A percentile compares a stretch with the other conserved stretches of the same genome.
phyloP scores from a whole-genome alignment of 2,797 vertebrate genomes.

The Takifugu rubripes region DNA sequence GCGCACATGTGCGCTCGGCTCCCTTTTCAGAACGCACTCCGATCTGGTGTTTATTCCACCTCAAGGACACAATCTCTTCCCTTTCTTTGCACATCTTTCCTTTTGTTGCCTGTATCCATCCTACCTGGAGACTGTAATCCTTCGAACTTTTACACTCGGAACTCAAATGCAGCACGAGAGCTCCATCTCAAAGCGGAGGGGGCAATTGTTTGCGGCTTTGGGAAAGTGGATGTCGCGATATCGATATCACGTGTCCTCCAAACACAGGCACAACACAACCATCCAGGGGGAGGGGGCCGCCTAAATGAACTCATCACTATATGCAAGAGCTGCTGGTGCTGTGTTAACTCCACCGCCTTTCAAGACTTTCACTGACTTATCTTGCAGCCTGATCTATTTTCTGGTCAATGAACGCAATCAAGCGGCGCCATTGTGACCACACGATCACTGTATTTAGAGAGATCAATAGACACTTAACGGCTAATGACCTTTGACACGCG shows the following conservation, averaged over 20 bases:
- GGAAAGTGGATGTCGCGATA: background rate
- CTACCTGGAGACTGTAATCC: slow-evolving; percentile 21
- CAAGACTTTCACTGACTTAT: slow-evolving; percentile 18
- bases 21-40: no score
- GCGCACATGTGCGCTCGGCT: no score
- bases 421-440: background rate
- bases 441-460: slow-evolving; percentile 8
- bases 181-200: slow-evolving; percentile 1
- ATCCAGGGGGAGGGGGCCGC: background rate
- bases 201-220: background rate
- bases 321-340: slow-evolving; percentile 6
- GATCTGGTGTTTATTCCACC: slow-evolving; percentile 16
- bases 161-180: background rate
- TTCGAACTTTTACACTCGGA: slow-evolving; percentile 5
- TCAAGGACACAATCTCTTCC: slow-evolving; percentile 27
- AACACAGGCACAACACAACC: background rate
- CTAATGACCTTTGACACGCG: slow-evolving; percentile 24
- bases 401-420: slow-evolving; percentile 17
- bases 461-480: slow-evolving; percentile 37
- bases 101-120: background rate
- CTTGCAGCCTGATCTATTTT: slow-evolving; percentile 8
- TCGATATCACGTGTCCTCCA: background rate
- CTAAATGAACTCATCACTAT: slow-evolving; percentile 18
- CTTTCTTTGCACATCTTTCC: background rate
- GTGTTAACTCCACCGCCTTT: slow-evolving; percentile 6